These are phyloP conservation scores for Pungitius pungitius DNA, from an alignment of 2,113 vertebrate genomes.

Conservation along the genomic window DNA sequence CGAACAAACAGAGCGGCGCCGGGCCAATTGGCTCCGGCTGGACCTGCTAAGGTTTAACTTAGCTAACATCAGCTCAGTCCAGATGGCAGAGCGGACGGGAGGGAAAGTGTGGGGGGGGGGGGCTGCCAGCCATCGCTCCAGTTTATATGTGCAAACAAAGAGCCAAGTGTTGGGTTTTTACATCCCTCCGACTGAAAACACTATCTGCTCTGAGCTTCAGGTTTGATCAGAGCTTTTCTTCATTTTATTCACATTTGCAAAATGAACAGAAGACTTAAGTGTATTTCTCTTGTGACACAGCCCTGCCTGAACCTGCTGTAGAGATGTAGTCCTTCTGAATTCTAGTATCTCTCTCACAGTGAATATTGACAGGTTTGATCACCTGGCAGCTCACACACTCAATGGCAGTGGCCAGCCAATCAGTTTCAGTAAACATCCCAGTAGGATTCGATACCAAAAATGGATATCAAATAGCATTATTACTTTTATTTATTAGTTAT, in stretches of 20 bases:
- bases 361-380: not conserved
- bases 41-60: slow-evolving; percentile 21
- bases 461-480: no score
- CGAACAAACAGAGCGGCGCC: slow-evolving; percentile 43
- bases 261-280: not conserved
- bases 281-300: not conserved
- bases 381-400: no score
- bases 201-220: not conserved
- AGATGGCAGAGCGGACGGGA: not conserved
- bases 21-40: slow-evolving; percentile 11
- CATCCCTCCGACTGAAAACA: not conserved
- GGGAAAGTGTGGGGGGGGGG: slow-evolving; percentile 26
- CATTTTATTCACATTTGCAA: not conserved
- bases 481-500: no score
- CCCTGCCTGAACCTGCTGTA: no score
- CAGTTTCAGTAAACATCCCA: no score
- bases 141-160: slow-evolving; percentile 38
- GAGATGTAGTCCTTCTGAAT: not conserved
- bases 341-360: not conserved
- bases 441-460: no score
- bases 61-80: not conserved
- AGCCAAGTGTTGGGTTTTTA: slow-evolving; percentile 16
- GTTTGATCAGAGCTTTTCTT: not conserved
- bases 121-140: slow-evolving; percentile 11
- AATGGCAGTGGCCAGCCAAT: no score